A percentile compares a stretch with the other conserved stretches of the same genome.
Conservation (phyloP, 2,113 vertebrate genomes). For the Trematocara nigrifrons region DNA sequence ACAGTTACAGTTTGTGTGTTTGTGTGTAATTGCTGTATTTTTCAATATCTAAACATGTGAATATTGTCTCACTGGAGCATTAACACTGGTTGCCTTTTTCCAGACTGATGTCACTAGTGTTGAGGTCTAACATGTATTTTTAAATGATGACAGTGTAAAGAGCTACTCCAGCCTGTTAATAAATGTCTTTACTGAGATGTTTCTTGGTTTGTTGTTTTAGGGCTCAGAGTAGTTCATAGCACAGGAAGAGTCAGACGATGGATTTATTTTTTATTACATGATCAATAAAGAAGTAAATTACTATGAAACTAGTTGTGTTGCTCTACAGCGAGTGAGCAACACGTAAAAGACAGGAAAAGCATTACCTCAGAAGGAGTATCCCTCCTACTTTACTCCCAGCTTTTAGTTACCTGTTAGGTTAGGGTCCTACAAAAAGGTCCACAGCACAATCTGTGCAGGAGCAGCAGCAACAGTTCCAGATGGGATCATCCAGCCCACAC, state of each 20-base stretch:
- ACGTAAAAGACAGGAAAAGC: neutral
- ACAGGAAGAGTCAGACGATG: neutral
- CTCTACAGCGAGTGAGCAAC: neutral
- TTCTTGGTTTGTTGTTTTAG: neutral
- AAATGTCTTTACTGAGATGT: constrained; percentile 46
- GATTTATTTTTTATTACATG: neutral
- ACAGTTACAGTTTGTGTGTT: neutral
- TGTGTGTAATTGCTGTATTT: neutral
- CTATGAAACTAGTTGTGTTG: no score
- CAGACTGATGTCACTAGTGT: neutral
- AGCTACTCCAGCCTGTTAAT: constrained; percentile 5
- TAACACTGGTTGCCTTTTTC: neutral
- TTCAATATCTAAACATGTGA: neutral
- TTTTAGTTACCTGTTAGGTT: neutral
- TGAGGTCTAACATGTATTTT: neutral
- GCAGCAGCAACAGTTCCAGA: neutral
- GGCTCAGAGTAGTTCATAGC: neutral
- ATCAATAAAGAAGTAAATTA: neutral
- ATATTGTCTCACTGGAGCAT: neutral
- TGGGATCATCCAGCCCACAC: neutral
- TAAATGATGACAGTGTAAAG: neutral
- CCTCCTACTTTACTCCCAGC: neutral
- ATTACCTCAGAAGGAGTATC: neutral
- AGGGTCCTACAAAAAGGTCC: neutral
- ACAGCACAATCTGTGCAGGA: neutral